Percentiles rank a stretch among this genome's conserved stretches.
These are phyloP conservation scores for Saccostrea cuccullata DNA, from an alignment of 1,140 invertebrate genomes.

Conservation along the genomic window DNA sequence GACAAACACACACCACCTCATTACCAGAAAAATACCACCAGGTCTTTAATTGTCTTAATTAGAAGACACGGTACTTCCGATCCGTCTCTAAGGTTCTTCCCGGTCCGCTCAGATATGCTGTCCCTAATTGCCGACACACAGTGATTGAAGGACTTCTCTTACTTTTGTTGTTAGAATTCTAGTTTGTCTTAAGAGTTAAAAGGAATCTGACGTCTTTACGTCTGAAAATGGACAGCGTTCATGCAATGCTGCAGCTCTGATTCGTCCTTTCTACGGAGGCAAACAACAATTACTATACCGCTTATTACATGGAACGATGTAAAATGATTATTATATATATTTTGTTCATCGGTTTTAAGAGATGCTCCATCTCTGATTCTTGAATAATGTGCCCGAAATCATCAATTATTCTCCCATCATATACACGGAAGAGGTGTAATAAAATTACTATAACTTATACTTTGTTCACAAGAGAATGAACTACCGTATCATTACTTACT, in stretches of 20 bases:
- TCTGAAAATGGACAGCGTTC: constrained; percentile 13
- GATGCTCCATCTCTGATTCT: no score
- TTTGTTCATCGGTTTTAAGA: neutral
- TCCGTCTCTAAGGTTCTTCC: neutral
- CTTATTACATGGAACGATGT: neutral
- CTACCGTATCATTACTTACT: constrained; percentile 1
- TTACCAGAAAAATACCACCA: neutral
- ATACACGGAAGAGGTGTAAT: no score
- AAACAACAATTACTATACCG: constrained; percentile 2
- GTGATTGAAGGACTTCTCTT: neutral
- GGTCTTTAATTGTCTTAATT: constrained; percentile 28
- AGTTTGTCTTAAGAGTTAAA: constrained; percentile 11
- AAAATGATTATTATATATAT: neutral
- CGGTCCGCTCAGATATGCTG: neutral
- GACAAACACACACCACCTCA: neutral
- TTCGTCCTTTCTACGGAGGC: neutral
- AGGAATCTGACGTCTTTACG: constrained; percentile 15
- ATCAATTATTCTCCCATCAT: no score
- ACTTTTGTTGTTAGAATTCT: neutral
- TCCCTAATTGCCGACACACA: constrained; percentile 23
- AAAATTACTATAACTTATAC: neutral
- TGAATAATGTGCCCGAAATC: no score
- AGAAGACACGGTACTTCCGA: constrained; percentile 2
- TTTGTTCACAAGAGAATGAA: neutral
- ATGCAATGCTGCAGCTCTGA: neutral